Evolutionary conservation across 2,797 vertebrate species (phyloP), one percentile per base, ranked within the genome.

Genomic region (Eurystomus glaucurus): DNA sequence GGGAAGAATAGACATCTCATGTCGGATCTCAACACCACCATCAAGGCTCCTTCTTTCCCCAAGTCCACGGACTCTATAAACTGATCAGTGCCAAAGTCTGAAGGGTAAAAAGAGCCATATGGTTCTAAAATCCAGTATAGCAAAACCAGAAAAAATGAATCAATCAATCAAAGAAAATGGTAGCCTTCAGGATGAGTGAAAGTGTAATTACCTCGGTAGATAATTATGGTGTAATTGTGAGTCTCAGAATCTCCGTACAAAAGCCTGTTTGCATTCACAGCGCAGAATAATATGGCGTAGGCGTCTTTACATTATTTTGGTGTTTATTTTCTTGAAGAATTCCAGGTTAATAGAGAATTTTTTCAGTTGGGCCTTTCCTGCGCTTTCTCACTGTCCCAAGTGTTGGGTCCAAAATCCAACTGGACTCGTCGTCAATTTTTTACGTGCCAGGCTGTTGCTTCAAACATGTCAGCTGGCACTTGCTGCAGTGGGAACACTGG

Each of bases 401-500:
- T 74, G 66, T 54, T 69, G 54, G 51, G 28, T 25, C 41, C 16
- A 35, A 57, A 62, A 60, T 35, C n/a, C 11, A 60, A 76, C 21
- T 2, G 28, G 62, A 29, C 19, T n/a, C 52, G 35, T 52, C 54
- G 65, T 46, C 33, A 21, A 3, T 77, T 48, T 58, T 79, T 79
- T 37, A 54, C 20, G 10, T 79, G n/a, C 41, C 7, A 14, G 28
- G 10, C 45, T 35, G 7, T n/a, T 50, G 26, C 60, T 61, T 81
- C 76, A 39, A 1, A 26, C 31, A 19, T 3, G 29, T 43, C 37
- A 79, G 16, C 26, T 33, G 48, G 14, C 28, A 12, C 31, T 68
- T 55, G 72, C 31, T 0, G 1, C 11, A 35, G 11, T 19, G 52
- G 39, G 52, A 54, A 8, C 3, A 3, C 14, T 9, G 60, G 22